Base-by-base conservation (phyloP, 2,888 invertebrate species). In the Nasonovia ribisnigri region DNA sequence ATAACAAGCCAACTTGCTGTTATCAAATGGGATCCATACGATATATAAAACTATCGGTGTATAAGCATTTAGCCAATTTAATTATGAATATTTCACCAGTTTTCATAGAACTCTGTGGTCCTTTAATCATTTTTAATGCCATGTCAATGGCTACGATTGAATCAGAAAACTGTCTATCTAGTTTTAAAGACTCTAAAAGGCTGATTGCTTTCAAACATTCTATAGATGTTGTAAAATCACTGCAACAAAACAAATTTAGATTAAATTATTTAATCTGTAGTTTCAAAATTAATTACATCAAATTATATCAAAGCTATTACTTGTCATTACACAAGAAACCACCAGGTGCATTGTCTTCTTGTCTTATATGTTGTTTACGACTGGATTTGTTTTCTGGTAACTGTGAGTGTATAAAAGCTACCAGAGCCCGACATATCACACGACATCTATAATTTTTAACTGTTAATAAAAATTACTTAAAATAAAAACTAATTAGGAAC, bases 81-180 rank as follows among this genome's bases (percentile, higher is more conserved):
- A 96, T 96, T 88, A 96, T 95, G 93, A 97, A 96, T 16, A 95
- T 95, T 88, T 96, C 95, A 8, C 96, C 96, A 95, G 96, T 97
- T 95, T 96, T 96, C 93, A 97, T 95, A 1, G 96, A 97, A 95
- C 96, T 97, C 84, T 96, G 96, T 16, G 96, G 96, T 95, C 96
- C 96, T 95, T 96, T 96, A 94, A 97, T 96, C 24, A 96, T 95
- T 90, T 95, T 95, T 24, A 96, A 95, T 36, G 96, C 95, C 90
- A 95, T 95, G 94, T 96, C 96, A 43, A 96, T 95, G 60, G 96
- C 95, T 54, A 95, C 95, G 93, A 95, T 95, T 13, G 96, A 95
- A 60, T 96, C 96, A 6, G 95, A 95, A 94, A 96, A 96, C 93
- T 96, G 96, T 94, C 96, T 96, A 94, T 96, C 96, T 26, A 95